Evolutionary conservation across 2,888 invertebrate species (phyloP), one percentile per base, ranked within the genome.

Genomic region (Mesodorylaimus sp.): DNA sequence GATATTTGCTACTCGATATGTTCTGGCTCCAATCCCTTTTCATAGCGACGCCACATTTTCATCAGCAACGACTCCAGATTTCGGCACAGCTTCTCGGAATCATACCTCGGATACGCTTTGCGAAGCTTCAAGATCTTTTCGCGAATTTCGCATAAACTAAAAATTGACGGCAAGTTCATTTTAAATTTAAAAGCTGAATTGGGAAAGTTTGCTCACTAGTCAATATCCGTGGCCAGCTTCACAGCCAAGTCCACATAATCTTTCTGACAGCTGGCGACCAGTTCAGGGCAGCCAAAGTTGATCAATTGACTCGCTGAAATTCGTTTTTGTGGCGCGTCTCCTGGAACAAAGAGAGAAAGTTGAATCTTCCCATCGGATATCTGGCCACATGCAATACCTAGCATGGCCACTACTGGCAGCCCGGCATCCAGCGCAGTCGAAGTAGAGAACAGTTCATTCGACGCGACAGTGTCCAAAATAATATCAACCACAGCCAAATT

Each of bases 281-380:
- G 74, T 68, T 97, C 97, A 0, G 86, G 81, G 64, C 86, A 87
- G 25, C 89, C 87, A 21, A 97, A 74, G 24, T 91, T 82, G 50
- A 79, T 78, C 53, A 99, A 73, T 68, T 95, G 95, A 48, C 93
- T 95, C 3, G 95, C 87, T 42, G 97, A 97, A 44, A 99, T 97
- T 61, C 97, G 79, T 1, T 77, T 77, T 1, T 78, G 78, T 41
- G 79, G 63, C 0, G 78, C 77, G 60, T 79, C 78, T 52, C 74
- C 74, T 73, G 58, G 21, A 65, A 60, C n/a, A 37, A 45, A 45
- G 29, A 47, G n/a, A n/a, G n/a, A n/a, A n/a, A n/a, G n/a, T n/a
- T n/a, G n/a, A n/a, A n/a, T n/a, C n/a, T n/a, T n/a, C n/a, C n/a
- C n/a, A n/a, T n/a, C n/a, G n/a, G n/a, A n/a, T n/a, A n/a, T n/a